Percentiles rank a stretch among this genome's conserved stretches.
phyloP scores from a whole-genome alignment of 2,888 invertebrate species.

The Diaprepes abbreviatus region DNA sequence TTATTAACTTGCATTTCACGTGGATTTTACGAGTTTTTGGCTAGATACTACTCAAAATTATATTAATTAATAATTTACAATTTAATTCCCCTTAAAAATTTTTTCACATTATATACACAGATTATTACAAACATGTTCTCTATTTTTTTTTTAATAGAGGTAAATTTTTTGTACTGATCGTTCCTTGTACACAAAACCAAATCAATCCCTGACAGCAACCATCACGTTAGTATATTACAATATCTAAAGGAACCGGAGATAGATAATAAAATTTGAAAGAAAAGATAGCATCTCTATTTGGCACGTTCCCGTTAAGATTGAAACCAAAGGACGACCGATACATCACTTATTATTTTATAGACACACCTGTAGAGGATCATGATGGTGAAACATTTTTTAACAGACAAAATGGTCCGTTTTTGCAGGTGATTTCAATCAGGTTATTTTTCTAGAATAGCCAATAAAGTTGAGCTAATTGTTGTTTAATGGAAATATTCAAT shows the following conservation, averaged over 20 bases:
- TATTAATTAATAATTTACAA: too few relatives aligned
- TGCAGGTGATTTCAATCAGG: constrained; percentile 31
- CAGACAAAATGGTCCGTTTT: constrained; percentile 17
- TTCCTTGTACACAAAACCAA: background rate
- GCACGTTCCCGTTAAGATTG: constrained; percentile 45
- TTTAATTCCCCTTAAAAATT: too few relatives aligned
- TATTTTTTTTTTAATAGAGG: too few relatives aligned
- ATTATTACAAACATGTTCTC: too few relatives aligned
- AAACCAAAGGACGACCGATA: constrained; percentile 29
- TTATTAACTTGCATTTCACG: too few relatives aligned
- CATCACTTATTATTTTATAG: constrained; percentile 27
- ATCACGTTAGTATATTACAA: constrained; percentile 8
- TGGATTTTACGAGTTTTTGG: too few relatives aligned
- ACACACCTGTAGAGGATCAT: constrained; percentile 32
- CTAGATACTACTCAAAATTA: too few relatives aligned
- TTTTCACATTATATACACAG: too few relatives aligned
- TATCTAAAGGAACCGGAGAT: constrained; percentile 36
- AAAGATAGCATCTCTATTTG: constrained; percentile 35
- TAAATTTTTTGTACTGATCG: too few relatives aligned
- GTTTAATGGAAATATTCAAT: constrained; percentile 10
- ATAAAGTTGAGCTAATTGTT: constrained; percentile 16
- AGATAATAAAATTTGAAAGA: constrained; percentile 38
- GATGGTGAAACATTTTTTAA: constrained; percentile 20
- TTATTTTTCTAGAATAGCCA: constrained; percentile 17
- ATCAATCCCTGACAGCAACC: constrained; percentile 13